These are phyloP conservation scores for Xerus rutilus DNA, from an alignment of 2,797 vertebrate genomes.

Conservation along the genomic window DNA sequence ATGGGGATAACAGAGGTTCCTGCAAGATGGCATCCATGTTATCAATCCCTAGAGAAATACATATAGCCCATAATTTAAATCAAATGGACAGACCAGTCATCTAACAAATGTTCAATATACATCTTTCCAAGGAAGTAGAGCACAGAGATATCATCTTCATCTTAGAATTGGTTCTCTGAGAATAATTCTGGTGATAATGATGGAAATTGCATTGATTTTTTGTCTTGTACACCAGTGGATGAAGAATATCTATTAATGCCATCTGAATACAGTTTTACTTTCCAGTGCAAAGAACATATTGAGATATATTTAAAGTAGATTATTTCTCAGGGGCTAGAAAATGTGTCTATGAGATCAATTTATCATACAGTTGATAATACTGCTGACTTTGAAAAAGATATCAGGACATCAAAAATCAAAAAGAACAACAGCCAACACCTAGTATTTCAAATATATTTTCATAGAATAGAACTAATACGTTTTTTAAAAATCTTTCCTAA, in stretches of 20 bases:
- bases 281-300: constrained; percentile 49
- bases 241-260: constrained; percentile 57
- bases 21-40: background rate
- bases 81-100: background rate
- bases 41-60: constrained; percentile 41
- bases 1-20: background rate
- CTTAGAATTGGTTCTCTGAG: constrained; percentile 60
- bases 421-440: background rate
- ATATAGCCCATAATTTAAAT: constrained; percentile 22
- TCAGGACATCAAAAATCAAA: constrained; percentile 41
- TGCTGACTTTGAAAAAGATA: constrained; percentile 56
- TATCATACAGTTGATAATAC: background rate
- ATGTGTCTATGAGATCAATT: constrained; percentile 43
- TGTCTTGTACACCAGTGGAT: constrained; percentile 36
- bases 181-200: constrained; percentile 59
- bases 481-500: background rate
- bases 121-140: background rate
- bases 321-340: constrained; percentile 36
- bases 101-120: background rate
- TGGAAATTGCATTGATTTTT: constrained; percentile 68
- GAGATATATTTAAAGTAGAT: constrained; percentile 66
- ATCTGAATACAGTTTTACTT: constrained; percentile 50
- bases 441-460: background rate
- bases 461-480: background rate
- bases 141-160: constrained; percentile 5